A percentile compares a stretch with the other conserved stretches of the same genome.
These are phyloP conservation scores for Cylindroiulus punctatus DNA, from an alignment of 2,888 invertebrate genomes.

Conservation along the genomic window DNA sequence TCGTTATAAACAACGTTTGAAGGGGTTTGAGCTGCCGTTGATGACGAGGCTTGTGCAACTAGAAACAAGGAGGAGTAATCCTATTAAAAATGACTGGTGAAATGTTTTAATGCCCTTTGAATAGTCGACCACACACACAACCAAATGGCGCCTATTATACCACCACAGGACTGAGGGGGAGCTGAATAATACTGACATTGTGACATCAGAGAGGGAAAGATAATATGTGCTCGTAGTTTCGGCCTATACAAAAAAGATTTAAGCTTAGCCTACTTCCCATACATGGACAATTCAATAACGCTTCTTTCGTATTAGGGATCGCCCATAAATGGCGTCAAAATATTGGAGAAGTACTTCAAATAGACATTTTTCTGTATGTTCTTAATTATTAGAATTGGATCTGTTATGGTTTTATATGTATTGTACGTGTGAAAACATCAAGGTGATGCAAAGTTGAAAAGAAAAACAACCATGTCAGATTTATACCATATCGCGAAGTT, in stretches of 20 bases:
- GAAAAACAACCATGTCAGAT: too few species aligned
- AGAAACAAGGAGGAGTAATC: background rate
- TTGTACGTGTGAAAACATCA: too few species aligned
- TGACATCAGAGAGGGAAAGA: constrained; percentile 7
- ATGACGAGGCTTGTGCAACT: background rate
- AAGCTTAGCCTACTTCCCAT: background rate
- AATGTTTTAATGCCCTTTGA: constrained; percentile 8
- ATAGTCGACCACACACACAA: constrained; percentile 13
- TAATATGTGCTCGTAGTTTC: background rate
- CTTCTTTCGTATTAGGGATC: background rate
- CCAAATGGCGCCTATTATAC: background rate
- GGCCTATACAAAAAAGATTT: background rate
- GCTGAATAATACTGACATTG: constrained; percentile 12
- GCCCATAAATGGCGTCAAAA: background rate
- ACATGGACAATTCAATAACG: background rate
- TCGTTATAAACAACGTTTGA: too few species aligned
- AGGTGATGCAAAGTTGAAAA: too few species aligned
- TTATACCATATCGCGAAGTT: too few species aligned
- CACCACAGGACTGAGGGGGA: constrained; percentile 35
- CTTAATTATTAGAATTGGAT: too few species aligned
- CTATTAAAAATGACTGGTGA: constrained; percentile 41
- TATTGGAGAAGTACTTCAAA: background rate
- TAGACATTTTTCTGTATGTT: too few species aligned
- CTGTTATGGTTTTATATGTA: too few species aligned
- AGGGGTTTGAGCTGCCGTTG: background rate